These are phyloP conservation scores for Bergia sp. DNA, from an alignment of 92 coral and sea anemone species.

Conservation along the genomic window DNA sequence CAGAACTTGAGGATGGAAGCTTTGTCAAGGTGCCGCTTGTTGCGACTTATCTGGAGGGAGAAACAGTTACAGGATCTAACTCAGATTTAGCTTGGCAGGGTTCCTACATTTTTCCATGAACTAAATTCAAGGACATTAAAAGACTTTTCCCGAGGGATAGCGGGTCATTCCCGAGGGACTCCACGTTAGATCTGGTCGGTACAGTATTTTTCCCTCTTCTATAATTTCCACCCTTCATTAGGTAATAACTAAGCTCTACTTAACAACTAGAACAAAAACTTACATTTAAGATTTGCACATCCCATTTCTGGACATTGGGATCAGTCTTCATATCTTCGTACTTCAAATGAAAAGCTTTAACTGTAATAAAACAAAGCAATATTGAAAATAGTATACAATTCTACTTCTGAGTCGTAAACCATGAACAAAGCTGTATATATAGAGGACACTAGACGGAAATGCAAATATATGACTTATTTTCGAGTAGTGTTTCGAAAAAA, in stretches of 20 bases:
- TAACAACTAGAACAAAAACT: slow-evolving; percentile 30
- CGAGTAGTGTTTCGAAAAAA: no score
- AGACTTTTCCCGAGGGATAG: no score
- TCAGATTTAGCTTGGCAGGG: background rate
- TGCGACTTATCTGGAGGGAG: slow-evolving; percentile 82
- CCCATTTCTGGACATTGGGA: slow-evolving; percentile 97
- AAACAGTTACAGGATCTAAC: background rate
- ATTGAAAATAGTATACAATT: no score
- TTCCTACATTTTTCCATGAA: no score
- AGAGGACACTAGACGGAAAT: no score
- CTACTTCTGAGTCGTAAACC: no score
- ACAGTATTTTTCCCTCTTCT: background rate
- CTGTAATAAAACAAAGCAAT: slow-evolving; percentile 45
- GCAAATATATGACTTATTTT: no score
- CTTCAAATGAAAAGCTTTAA: slow-evolving; percentile 88
- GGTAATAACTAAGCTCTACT: background rate
- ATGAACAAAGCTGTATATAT: no score
- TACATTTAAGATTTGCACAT: slow-evolving; percentile 89
- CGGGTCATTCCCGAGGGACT: no score
- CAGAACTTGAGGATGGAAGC: slow-evolving; percentile 94
- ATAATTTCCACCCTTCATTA: background rate
- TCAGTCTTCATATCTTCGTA: slow-evolving; percentile 95
- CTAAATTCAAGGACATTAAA: no score
- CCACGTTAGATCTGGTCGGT: background rate
- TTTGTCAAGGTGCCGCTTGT: slow-evolving; percentile 94